These are phyloP conservation scores for Falco rusticolus DNA, from an alignment of 2,797 vertebrate species.

Conservation along the genomic window DNA sequence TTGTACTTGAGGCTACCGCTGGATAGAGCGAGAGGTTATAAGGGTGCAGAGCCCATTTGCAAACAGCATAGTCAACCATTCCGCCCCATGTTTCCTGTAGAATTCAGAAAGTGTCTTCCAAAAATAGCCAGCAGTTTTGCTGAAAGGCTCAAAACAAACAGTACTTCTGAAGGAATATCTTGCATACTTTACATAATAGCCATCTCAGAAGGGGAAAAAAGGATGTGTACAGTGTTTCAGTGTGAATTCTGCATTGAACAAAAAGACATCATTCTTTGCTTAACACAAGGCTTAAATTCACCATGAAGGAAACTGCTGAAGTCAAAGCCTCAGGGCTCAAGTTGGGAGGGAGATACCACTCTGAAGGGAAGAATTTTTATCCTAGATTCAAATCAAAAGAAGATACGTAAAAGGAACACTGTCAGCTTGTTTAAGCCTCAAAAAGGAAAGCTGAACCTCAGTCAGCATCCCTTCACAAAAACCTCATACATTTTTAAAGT, in stretches of 20 bases:
- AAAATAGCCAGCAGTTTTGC: slow-evolving; percentile 27
- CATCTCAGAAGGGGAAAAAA: slow-evolving; percentile 17
- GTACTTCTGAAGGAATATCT: slow-evolving; percentile 47
- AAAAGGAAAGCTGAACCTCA: not conserved
- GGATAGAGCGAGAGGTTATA: not conserved
- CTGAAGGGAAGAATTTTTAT: not conserved
- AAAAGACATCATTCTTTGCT: slow-evolving; percentile 54
- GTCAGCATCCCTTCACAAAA: not conserved
- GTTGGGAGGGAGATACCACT: not conserved
- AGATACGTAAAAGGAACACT: not conserved
- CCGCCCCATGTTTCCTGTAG: not conserved
- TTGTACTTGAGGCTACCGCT: not conserved
- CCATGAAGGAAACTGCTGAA: slow-evolving; percentile 18
- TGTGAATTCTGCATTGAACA: slow-evolving; percentile 10
- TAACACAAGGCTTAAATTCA: slow-evolving; percentile 64
- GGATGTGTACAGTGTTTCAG: slow-evolving; percentile 23
- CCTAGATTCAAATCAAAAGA: not conserved
- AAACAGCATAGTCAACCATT: not conserved
- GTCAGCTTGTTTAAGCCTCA: slow-evolving; percentile 10
- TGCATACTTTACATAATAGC: slow-evolving; percentile 49
- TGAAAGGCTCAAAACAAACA: slow-evolving; percentile 47
- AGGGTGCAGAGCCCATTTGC: not conserved
- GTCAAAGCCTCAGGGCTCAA: not conserved
- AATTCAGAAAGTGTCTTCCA: not conserved
- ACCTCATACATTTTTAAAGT: not conserved